Base-by-base conservation (phyloP, 2,113 vertebrate species). In the Grantiella picta region DNA sequence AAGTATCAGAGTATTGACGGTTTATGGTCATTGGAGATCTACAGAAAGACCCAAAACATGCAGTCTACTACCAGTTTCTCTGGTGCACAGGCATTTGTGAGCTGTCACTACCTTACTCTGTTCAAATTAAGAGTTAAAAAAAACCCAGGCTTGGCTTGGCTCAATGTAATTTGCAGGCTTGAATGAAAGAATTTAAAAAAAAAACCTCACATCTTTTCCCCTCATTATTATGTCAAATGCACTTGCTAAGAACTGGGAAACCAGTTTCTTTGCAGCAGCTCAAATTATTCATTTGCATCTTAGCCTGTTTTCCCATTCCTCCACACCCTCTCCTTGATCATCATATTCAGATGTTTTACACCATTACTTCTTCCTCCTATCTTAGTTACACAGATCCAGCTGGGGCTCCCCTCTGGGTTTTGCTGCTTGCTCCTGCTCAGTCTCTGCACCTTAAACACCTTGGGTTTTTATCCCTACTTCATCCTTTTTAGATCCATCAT, bases 311-410 rank as follows among this genome's bases (percentile, higher is more conserved):
- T 86, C 68, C 72, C 82, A 93, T 90, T 95, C 82, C 38, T 42
- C 56, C 82, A 72, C 87, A 77, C 27, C 35, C 18, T 86, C 70
- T 81, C 56, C 91, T 78, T 75, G 66, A 90, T 91, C 63, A 81
- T 44, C 35, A 77, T 21, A 90, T 75, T 95, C 79, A 75, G 68
- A 68, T 66, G 76, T 78, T 95, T 92, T 96, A 97, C 75, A 83
- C 59, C 79, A 90, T 83, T 93, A 88, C 71, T 19, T 92, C 72
- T 78, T 69, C 60, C 69, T 93, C 88, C 53, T 91, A 68, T 94
- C 92, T 94, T 68, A 40, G 89, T 83, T 77, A 73, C 60, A 89
- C 77, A 92, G 72, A 90, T 81, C 40, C 95, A 95, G 92, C 85
- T 95, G 79, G 63, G 52, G 73, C 54, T 94, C 42, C 84, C 64